Conservation (phyloP, 2,113 vertebrate species). For the Campylomormyrus tamandua region DNA sequence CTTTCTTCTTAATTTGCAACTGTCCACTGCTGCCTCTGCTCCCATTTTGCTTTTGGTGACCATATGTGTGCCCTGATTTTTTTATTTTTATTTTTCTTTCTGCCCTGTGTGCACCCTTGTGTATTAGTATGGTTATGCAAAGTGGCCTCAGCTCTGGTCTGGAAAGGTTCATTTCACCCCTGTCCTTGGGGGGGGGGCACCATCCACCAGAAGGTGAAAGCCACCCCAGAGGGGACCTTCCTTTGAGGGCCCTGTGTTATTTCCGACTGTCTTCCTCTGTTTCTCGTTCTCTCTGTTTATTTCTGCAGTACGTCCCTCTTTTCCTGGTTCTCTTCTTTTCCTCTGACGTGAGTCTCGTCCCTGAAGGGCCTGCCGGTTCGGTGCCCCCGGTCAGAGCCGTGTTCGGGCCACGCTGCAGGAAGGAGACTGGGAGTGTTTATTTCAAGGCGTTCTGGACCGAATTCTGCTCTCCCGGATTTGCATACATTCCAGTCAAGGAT, state of each 20-base stretch:
- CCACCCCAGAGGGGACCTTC: background rate
- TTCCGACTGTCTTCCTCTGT: background rate
- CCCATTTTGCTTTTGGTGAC: conserved; percentile 28
- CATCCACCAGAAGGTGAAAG: background rate
- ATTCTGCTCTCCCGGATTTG: conserved; percentile 21
- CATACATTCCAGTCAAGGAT: conserved; percentile 40
- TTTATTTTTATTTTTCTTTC: background rate
- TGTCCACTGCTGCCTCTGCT: background rate
- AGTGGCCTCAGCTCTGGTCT: conserved; percentile 46
- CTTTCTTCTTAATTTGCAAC: background rate
- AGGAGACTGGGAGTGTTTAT: background rate
- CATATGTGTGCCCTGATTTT: conserved; percentile 51
- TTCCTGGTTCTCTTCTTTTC: background rate
- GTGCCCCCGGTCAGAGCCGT: background rate
- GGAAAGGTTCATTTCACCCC: conserved; percentile 34
- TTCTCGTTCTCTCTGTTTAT: background rate
- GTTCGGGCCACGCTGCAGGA: background rate
- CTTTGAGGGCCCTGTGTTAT: background rate
- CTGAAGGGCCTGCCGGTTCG: background rate
- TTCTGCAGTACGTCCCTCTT: background rate
- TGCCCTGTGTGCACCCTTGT: conserved; percentile 43
- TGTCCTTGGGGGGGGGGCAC: conserved; percentile 20
- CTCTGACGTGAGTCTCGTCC: background rate
- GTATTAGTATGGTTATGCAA: conserved; percentile 47
- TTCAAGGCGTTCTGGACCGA: background rate